Conservation (phyloP, 2,113 vertebrate genomes). For the Scopus umbretta region DNA sequence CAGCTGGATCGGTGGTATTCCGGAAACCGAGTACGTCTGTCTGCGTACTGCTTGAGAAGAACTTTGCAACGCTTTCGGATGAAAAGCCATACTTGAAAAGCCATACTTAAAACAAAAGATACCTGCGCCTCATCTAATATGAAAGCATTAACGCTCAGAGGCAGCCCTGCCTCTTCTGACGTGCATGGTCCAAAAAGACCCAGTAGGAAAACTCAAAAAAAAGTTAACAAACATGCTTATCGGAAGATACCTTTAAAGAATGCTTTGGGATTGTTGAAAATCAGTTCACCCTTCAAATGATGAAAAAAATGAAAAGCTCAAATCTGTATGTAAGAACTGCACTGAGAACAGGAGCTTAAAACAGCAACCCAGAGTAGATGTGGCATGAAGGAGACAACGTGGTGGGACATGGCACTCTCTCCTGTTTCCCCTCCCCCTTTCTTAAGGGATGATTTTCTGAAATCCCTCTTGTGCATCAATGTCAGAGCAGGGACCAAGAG, state of each 20-base stretch:
- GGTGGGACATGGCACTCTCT: background rate
- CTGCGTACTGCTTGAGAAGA: background rate
- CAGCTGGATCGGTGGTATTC: background rate
- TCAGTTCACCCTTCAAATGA: background rate
- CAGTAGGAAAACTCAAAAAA: background rate
- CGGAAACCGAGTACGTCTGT: background rate
- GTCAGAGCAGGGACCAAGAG: background rate
- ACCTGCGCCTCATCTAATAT: background rate
- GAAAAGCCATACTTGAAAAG: background rate
- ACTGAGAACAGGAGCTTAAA: background rate
- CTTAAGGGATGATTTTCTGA: background rate
- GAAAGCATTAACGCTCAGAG: background rate
- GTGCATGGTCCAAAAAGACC: background rate
- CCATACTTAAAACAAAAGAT: background rate
- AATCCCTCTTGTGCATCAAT: background rate
- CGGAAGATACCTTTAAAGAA: background rate
- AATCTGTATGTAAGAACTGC: background rate
- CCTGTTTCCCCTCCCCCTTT: no score
- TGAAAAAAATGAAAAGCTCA: background rate
- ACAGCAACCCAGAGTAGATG: background rate
- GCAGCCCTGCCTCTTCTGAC: background rate
- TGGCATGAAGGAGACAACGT: fast-evolving
- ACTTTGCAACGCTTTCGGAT: background rate
- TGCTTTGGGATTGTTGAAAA: background rate
- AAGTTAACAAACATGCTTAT: background rate